phyloP scores from a whole-genome alignment of 64 coral and sea anemone genomes.

The Acropora tenuis region DNA sequence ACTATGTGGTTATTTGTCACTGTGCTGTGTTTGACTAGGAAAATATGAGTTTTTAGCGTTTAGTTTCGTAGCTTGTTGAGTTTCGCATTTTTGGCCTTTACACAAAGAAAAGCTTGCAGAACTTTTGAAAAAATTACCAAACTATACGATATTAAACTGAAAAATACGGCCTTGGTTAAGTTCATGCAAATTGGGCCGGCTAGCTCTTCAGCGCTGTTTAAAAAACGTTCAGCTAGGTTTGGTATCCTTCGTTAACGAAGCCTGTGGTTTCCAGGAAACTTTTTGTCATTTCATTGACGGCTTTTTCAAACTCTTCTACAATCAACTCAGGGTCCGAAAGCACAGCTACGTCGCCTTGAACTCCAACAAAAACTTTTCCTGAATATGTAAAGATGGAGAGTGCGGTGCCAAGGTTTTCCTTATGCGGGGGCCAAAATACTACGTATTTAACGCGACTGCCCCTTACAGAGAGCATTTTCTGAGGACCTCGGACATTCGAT shows the following conservation, averaged over 20 bases:
- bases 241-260: neutral
- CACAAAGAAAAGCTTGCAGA: no score
- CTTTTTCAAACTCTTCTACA: slow-evolving; percentile 68
- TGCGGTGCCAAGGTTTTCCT: slow-evolving; percentile 68
- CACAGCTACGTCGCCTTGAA: slow-evolving; percentile 60
- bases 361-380: slow-evolving; percentile 76
- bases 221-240: neutral
- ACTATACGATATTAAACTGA: no score
- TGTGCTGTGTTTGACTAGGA: no score
- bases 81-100: no score
- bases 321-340: slow-evolving; percentile 74
- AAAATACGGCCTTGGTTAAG: no score
- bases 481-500: slow-evolving; percentile 94
- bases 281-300: slow-evolving; percentile 64
- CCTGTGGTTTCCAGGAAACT: slow-evolving; percentile 9
- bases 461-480: slow-evolving; percentile 35
- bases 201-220: no score
- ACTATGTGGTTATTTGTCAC: no score
- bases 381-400: slow-evolving; percentile 80
- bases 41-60: neutral
- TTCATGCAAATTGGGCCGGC: no score
- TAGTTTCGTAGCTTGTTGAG: no score
- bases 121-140: no score
- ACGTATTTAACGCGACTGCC: slow-evolving; percentile 51
- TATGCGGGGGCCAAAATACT: slow-evolving; percentile 88